Conservation (phyloP, 2,113 vertebrate species). For the Pachypanchax playfairii region DNA sequence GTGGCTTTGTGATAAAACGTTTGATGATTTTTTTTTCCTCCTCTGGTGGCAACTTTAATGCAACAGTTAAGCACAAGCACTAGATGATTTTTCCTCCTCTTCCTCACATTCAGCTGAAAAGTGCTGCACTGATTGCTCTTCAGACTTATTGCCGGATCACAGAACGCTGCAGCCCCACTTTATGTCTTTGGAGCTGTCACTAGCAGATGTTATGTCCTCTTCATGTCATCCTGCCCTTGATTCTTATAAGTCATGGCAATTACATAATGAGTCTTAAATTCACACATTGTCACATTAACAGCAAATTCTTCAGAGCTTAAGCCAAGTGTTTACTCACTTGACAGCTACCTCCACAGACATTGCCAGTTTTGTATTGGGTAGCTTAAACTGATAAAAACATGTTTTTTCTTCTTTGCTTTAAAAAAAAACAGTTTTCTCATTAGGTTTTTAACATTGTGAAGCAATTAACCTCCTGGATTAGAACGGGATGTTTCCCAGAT, state of each 20-base stretch:
- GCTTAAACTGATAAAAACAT: conserved; percentile 24
- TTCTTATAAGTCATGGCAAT: conserved; percentile 52
- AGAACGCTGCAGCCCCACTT: conserved; percentile 52
- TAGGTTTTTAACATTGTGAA: conserved; percentile 41
- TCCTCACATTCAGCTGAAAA: conserved; percentile 47
- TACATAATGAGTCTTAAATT: conserved; percentile 57
- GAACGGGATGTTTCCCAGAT: conserved; percentile 43
- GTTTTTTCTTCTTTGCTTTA: conserved; percentile 13
- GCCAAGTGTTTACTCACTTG: conserved; percentile 20
- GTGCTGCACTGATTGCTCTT: conserved; percentile 53
- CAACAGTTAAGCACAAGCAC: conserved; percentile 70
- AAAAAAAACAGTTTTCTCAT: conserved; percentile 41
- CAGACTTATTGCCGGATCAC: conserved; percentile 56
- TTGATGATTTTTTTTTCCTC: conserved; percentile 13
- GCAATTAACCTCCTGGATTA: conserved; percentile 68
- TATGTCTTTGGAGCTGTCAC: conserved; percentile 57
- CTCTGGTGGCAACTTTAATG: conserved; percentile 26
- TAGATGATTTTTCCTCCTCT: conserved; percentile 15
- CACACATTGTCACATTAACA: conserved; percentile 34
- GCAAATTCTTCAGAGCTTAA: conserved; percentile 14
- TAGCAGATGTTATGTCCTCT: conserved; percentile 54
- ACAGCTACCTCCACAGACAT: conserved; percentile 4
- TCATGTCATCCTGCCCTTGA: conserved; percentile 41
- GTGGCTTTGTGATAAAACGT: conserved; percentile 11
- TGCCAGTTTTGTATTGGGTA: neutral